Evolutionary conservation across 2,797 vertebrate genomes (phyloP), one percentile per base, ranked within the genome.

Genomic region (Miichthys miiuy): DNA sequence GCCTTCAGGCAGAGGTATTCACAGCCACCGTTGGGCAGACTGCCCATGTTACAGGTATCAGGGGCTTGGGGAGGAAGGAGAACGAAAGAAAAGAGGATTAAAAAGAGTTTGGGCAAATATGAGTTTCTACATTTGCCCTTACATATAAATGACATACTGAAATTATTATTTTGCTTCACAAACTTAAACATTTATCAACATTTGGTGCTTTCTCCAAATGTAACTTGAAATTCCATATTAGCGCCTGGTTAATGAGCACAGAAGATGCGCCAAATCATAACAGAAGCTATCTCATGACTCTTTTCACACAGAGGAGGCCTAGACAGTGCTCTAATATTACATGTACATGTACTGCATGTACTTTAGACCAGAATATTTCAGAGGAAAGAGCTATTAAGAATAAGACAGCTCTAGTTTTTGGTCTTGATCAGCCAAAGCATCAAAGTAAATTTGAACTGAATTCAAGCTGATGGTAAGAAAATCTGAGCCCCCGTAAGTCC

Each of bases 1-100:
- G 98, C 98, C 87, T 97, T 97, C 80, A 99, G 96, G 89, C 98
- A 99, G 74, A 99, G 92, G 88, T 98, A 99, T 80, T 99, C 98
- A 70, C 98, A 99, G 85, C 98, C 98, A 2, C 98, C 98, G 0
- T 99, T 98, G 17, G 97, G 97, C 42, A 98, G 92, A 68, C 94
- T 94, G 16, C 97, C 97, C 90, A 96, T 93, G 88, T 97, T 98
- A 46, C 98, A 99, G 82, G 94, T 96, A 75, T 99, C 97, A 2
- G 96, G 96, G 81, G 96, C 98, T 99, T 75, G 18, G 68, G 65
- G 56, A 25, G 87, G 41, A 88, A 48, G 48, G 16, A 63, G 18
- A 80, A 62, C 62, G 3, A 14, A 44, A 44, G 42, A 64, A 13
- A 44, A 44, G 42, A 44, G 42, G 13, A 75, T 82, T 47, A 23